phyloP scores from a whole-genome alignment of 2,113 vertebrate genomes.

The Notarius lentiginosus region DNA sequence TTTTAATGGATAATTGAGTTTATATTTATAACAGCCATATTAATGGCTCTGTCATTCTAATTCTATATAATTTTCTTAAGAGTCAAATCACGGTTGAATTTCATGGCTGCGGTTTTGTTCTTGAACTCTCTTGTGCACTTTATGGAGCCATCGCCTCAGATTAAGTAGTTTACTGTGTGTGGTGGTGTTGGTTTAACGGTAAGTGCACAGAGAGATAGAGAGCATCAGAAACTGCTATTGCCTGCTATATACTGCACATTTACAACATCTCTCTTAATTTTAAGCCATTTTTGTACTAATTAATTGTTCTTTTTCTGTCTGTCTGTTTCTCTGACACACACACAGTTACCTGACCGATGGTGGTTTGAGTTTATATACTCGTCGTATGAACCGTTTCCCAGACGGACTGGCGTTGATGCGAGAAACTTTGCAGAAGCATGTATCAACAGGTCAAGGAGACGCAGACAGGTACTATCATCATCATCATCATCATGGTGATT shows the following conservation, averaged over 20 bases:
- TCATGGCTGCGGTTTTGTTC: too few relatives aligned
- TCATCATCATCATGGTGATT: not conserved
- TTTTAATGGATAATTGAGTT: too few relatives aligned
- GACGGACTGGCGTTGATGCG: conserved; percentile 92
- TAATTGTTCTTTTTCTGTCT: not conserved
- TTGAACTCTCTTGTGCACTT: too few relatives aligned
- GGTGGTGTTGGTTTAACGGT: too few relatives aligned
- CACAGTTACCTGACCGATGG: conserved; percentile 95
- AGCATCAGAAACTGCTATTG: too few relatives aligned
- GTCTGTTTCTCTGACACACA: not conserved
- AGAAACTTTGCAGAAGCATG: conserved; percentile 85
- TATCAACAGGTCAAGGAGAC: conserved; percentile 86
- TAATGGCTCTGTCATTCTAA: too few relatives aligned
- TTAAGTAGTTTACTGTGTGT: too few relatives aligned
- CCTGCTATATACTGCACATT: not conserved
- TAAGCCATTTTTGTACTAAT: not conserved
- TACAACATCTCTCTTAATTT: not conserved
- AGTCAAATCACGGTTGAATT: too few relatives aligned
- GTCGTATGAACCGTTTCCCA: conserved; percentile 88
- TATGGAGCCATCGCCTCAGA: too few relatives aligned
- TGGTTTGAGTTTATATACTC: conserved; percentile 89
- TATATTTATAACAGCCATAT: too few relatives aligned
- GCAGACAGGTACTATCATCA: conserved; percentile 84
- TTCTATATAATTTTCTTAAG: too few relatives aligned
- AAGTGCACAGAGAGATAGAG: too few relatives aligned